These are phyloP conservation scores for Phycodurus eques DNA, from an alignment of 2,113 vertebrate genomes.

Conservation along the genomic window DNA sequence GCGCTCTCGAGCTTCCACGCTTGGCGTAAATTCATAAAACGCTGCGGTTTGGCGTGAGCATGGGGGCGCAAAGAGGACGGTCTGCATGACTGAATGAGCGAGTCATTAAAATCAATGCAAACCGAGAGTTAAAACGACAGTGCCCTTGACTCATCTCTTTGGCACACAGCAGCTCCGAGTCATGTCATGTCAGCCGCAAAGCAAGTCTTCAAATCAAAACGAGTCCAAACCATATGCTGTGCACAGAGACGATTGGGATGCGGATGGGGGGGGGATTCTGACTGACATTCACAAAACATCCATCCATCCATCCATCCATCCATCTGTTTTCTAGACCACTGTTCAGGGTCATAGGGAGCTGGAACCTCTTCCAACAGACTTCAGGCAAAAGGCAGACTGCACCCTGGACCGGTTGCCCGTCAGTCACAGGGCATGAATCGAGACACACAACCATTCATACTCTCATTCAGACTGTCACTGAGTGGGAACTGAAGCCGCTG, in stretches of 20 bases:
- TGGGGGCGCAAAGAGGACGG: conserved; percentile 12
- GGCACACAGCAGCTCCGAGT: conserved; percentile 21
- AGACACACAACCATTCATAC: background rate
- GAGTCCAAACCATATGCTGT: background rate
- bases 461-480: background rate
- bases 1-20: background rate
- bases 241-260: background rate
- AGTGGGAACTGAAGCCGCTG: background rate
- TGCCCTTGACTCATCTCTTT: conserved; percentile 61
- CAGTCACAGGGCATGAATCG: background rate
- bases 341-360: background rate
- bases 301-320: background rate
- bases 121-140: conserved; percentile 50
- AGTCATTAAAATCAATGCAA: conserved; percentile 66
- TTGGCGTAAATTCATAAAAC: background rate
- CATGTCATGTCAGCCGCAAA: background rate
- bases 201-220: background rate
- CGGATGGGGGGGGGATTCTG: background rate
- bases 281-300: background rate
- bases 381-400: background rate
- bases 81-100: conserved; percentile 25
- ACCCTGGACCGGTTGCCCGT: background rate
- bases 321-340: background rate
- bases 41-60: background rate
- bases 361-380: background rate